A percentile compares a stretch with the other conserved stretches of the same genome.
These are phyloP conservation scores for Plagodis dolabraria DNA, from an alignment of 2,888 invertebrate genomes.

Conservation along the genomic window DNA sequence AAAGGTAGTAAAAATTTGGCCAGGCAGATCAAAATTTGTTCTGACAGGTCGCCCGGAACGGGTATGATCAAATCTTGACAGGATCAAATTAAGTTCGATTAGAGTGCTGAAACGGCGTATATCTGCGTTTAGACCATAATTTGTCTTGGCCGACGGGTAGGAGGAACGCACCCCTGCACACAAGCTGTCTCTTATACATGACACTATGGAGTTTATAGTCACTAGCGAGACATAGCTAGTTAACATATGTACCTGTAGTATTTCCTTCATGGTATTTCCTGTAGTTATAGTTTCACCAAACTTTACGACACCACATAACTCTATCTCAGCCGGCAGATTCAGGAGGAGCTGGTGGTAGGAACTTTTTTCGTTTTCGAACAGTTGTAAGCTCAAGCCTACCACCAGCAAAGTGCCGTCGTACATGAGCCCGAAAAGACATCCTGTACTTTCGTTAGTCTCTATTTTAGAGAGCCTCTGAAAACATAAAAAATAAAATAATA, in stretches of 20 bases:
- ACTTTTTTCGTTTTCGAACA: conserved; percentile 82
- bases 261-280: conserved; percentile 86
- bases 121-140: too few species aligned
- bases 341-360: conserved; percentile 83
- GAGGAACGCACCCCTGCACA: too few species aligned
- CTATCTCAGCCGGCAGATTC: conserved; percentile 90
- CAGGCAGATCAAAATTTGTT: too few species aligned
- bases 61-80: too few species aligned
- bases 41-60: too few species aligned
- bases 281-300: conserved; percentile 86
- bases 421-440: conserved; percentile 90
- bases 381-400: conserved; percentile 88
- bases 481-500: conserved; percentile 6
- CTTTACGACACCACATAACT: conserved; percentile 90
- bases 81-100: too few species aligned
- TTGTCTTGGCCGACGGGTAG: too few species aligned
- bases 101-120: too few species aligned
- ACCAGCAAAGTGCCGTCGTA: conserved; percentile 89
- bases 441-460: conserved; percentile 85
- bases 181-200: too few species aligned
- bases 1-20: too few species aligned
- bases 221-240: too few species aligned
- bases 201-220: too few species aligned
- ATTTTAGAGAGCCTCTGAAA: conserved; percentile 88
- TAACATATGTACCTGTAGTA: conserved; percentile 71